phyloP scores from a whole-genome alignment of 1,140 invertebrate genomes.

The Metopolophium dirhodum region DNA sequence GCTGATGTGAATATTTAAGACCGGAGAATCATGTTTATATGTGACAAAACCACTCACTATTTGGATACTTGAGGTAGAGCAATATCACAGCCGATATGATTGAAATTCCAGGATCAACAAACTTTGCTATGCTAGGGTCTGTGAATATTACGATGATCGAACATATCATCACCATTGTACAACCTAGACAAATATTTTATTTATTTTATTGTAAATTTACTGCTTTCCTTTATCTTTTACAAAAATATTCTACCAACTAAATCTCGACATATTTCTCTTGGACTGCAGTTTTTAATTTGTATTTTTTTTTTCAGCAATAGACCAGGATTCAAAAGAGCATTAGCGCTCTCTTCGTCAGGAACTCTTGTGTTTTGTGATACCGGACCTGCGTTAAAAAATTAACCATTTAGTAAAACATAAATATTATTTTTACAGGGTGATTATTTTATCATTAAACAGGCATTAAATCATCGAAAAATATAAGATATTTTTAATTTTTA shows the following conservation, averaged over 20 bases:
- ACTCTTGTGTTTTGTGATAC: neutral
- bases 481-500: neutral
- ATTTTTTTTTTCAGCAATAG: slow-evolving; percentile 22
- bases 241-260: slow-evolving; percentile 64
- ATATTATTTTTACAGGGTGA: too few species aligned
- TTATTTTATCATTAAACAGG: too few species aligned
- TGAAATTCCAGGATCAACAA: slow-evolving; percentile 75
- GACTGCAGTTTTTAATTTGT: slow-evolving; percentile 32
- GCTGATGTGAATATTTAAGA: neutral
- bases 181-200: slow-evolving; percentile 64
- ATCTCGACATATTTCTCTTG: slow-evolving; percentile 64
- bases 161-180: slow-evolving; percentile 73
- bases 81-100: slow-evolving; percentile 72
- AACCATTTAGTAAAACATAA: neutral
- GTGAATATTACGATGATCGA: slow-evolving; percentile 71
- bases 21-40: neutral
- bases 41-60: slow-evolving; percentile 68
- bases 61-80: slow-evolving; percentile 74
- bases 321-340: neutral
- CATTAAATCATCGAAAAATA: neutral
- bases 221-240: neutral
- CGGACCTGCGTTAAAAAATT: neutral
- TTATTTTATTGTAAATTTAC: neutral
- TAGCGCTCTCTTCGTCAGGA: neutral
- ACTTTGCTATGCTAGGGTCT: slow-evolving; percentile 70